phyloP scores from a whole-genome alignment of 2,888 invertebrate genomes.

The Scrobipalpa atriplicella region DNA sequence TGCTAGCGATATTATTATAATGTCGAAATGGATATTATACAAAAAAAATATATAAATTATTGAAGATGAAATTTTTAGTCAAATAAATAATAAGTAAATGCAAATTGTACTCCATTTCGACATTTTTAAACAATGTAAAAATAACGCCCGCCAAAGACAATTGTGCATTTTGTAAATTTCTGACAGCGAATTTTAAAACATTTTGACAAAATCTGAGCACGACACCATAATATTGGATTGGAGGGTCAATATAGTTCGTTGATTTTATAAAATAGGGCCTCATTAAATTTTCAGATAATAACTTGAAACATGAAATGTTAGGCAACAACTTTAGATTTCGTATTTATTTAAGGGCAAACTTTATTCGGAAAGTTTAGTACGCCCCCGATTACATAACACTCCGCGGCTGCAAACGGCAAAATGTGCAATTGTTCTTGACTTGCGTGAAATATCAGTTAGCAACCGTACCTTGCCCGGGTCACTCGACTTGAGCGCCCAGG shows the following conservation, averaged over 20 bases:
- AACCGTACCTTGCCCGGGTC: conserved; percentile 92
- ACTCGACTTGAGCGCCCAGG: conserved; percentile 91
- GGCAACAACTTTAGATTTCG: too few relatives aligned
- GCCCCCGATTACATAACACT: neutral
- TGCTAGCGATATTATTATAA: conserved; percentile 71
- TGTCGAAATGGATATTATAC: conserved; percentile 59
- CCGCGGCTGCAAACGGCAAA: conserved; percentile 16
- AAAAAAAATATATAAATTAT: conserved; percentile 23
- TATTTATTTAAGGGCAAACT: neutral
- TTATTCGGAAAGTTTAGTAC: neutral
- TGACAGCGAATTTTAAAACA: neutral
- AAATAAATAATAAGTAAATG: conserved; percentile 24
- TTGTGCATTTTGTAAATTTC: conserved; percentile 42
- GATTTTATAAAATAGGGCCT: too few relatives aligned
- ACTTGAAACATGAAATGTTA: too few relatives aligned
- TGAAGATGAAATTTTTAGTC: neutral
- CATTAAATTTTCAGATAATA: too few relatives aligned
- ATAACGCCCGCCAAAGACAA: conserved; percentile 74
- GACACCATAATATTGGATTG: neutral
- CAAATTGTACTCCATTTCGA: conserved; percentile 57
- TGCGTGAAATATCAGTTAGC: conserved; percentile 64
- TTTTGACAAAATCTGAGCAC: neutral
- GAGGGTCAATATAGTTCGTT: neutral
- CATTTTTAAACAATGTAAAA: conserved; percentile 61
- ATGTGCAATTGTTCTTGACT: conserved; percentile 64